Evolutionary conservation across 2,797 vertebrate species (phyloP).

Genomic region (Oreonectes daqikongensis): DNA sequence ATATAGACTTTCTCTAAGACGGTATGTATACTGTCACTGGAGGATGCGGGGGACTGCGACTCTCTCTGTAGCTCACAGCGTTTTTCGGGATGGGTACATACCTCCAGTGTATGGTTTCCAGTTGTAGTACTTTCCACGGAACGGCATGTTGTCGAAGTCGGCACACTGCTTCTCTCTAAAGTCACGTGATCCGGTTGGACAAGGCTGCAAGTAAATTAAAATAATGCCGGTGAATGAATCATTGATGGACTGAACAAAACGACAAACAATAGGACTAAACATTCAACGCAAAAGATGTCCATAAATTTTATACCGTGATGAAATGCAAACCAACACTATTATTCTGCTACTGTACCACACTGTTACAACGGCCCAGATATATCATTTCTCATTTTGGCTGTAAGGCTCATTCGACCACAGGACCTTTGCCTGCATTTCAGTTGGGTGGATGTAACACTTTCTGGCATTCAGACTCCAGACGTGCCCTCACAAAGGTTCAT

Average conservation of each 20-base stretch:
- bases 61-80: constrained; percentile 5
- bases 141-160: constrained; percentile 96
- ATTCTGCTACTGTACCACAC: not conserved
- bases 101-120: constrained; percentile 99
- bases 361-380: not conserved
- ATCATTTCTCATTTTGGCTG: not conserved
- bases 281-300: not conserved
- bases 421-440: not conserved
- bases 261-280: not conserved
- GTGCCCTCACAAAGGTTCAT: constrained; percentile 6
- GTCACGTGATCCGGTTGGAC: constrained; percentile 87
- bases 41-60: constrained; percentile 47
- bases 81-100: constrained; percentile 68
- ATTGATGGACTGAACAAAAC: not conserved
- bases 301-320: not conserved
- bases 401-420: constrained; percentile 8
- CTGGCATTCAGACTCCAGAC: constrained; percentile 18
- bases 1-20: constrained; percentile 55
- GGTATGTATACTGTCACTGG: constrained; percentile 57
- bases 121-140: constrained; percentile 98
- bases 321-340: not conserved
- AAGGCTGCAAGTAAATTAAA: constrained; percentile 76
- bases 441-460: not conserved
- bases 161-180: constrained; percentile 98
- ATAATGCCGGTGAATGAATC: constrained; percentile 11